Conservation (phyloP, 2,888 invertebrate species). For the Ochropacha duplaris region DNA sequence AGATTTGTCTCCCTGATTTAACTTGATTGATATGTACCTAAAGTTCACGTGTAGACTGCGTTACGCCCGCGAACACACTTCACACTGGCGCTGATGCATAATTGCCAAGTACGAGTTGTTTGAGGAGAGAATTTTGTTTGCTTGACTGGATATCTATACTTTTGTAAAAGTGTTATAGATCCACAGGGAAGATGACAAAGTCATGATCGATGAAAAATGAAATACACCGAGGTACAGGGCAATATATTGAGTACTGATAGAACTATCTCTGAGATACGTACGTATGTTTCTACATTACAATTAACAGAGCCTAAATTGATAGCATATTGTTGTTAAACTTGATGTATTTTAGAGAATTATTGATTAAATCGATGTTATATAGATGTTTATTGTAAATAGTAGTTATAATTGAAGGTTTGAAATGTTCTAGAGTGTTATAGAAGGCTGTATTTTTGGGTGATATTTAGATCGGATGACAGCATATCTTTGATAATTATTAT, state of each 20-base stretch:
- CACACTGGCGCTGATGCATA: neutral
- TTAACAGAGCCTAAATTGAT: conserved; percentile 70
- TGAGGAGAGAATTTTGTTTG: neutral
- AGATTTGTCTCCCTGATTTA: conserved; percentile 29
- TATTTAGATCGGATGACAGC: conserved; percentile 73
- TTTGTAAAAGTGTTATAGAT: conserved; percentile 15
- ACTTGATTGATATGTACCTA: conserved; percentile 2
- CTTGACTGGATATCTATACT: neutral
- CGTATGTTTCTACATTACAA: conserved; percentile 62
- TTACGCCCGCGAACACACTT: neutral
- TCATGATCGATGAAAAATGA: conserved; percentile 13
- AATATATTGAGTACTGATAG: conserved; percentile 37
- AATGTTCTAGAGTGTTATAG: conserved; percentile 74
- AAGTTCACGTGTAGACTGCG: neutral
- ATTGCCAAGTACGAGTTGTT: neutral
- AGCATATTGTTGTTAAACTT: conserved; percentile 78
- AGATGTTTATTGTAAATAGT: conserved; percentile 82
- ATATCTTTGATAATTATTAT: conserved; percentile 76
- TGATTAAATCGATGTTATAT: conserved; percentile 82
- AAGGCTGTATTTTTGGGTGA: conserved; percentile 83
- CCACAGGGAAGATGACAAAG: conserved; percentile 6
- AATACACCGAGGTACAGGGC: conserved; percentile 43
- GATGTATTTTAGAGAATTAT: conserved; percentile 82
- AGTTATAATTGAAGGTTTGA: conserved; percentile 63
- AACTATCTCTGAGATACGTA: conserved; percentile 53